Conservation (phyloP, 2,888 invertebrate species). For the Lamellibrachia satsuma region DNA sequence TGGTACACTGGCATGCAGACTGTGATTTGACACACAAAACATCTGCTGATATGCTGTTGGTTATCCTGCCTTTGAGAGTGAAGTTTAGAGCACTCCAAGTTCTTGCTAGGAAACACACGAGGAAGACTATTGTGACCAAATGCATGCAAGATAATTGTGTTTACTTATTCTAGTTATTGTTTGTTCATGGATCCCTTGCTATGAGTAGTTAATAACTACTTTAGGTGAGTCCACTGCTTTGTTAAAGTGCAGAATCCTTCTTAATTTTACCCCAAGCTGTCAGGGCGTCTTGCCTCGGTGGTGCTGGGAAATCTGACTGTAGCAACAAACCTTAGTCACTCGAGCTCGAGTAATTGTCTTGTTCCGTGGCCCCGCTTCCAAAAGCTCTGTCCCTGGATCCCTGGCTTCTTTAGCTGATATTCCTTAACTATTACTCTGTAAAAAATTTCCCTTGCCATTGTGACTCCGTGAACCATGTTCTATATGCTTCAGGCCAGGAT, state of each 20-base stretch:
- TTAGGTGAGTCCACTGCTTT: neutral
- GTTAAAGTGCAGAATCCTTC: neutral
- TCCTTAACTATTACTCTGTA: no score
- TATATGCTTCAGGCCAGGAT: neutral
- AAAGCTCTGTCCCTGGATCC: no score
- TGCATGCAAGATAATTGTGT: neutral
- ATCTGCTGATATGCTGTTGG: no score
- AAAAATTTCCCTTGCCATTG: neutral
- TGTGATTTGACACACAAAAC: no score
- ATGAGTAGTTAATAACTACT: neutral
- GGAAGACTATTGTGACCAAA: neutral
- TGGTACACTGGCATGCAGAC: no score
- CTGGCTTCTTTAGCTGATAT: no score
- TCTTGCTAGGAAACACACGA: neutral
- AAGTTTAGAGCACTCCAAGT: no score
- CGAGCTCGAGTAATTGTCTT: no score
- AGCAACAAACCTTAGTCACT: neutral
- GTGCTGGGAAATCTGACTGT: neutral
- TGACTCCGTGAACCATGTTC: neutral
- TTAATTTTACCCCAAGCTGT: neutral
- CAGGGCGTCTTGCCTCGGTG: neutral
- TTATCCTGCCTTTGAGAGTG: no score
- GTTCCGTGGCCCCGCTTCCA: no score
- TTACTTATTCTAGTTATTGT: neutral
- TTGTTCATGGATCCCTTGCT: neutral